phyloP scores from a whole-genome alignment of 2,113 vertebrate species.

The Tautogolabrus adspersus region DNA sequence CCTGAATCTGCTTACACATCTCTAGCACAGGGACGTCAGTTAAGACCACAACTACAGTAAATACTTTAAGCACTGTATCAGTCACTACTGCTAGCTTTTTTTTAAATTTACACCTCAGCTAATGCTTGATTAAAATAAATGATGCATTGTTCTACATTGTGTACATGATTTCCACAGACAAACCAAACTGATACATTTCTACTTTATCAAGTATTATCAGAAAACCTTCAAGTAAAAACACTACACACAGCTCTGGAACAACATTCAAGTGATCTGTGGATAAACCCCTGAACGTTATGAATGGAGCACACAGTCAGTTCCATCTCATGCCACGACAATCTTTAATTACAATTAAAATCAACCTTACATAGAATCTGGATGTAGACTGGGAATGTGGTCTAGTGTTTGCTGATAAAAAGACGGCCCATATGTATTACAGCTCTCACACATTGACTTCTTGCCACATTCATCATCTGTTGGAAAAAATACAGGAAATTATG shows the following conservation, averaged over 20 bases:
- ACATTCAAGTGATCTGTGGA: constrained; percentile 2
- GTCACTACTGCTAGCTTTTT: constrained; percentile 1
- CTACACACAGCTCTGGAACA: neutral
- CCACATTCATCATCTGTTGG: constrained; percentile 37
- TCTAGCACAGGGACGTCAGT: constrained; percentile 17
- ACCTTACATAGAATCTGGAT: constrained; percentile 24
- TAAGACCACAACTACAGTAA: constrained; percentile 42
- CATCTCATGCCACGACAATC: constrained; percentile 3
- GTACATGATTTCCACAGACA: neutral
- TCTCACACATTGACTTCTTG: constrained; percentile 21
- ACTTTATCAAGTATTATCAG: too few relatives aligned
- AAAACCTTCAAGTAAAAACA: too few relatives aligned
- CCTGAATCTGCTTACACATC: constrained; percentile 48
- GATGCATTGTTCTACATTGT: neutral
- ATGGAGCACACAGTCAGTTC: constrained; percentile 7
- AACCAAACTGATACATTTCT: too few relatives aligned
- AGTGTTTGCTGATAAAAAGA: constrained; percentile 33
- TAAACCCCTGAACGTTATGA: neutral
- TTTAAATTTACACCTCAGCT: neutral
- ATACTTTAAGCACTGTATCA: neutral
- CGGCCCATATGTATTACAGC: constrained; percentile 15
- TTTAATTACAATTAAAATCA: constrained; percentile 38
- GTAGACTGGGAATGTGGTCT: constrained; percentile 24
- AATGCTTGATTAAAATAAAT: neutral
- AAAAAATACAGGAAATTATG: constrained; percentile 31